Evolutionary conservation across 2,113 vertebrate species (phyloP), one percentile per base, ranked within the genome.

Genomic region (Axis porcinus): DNA sequence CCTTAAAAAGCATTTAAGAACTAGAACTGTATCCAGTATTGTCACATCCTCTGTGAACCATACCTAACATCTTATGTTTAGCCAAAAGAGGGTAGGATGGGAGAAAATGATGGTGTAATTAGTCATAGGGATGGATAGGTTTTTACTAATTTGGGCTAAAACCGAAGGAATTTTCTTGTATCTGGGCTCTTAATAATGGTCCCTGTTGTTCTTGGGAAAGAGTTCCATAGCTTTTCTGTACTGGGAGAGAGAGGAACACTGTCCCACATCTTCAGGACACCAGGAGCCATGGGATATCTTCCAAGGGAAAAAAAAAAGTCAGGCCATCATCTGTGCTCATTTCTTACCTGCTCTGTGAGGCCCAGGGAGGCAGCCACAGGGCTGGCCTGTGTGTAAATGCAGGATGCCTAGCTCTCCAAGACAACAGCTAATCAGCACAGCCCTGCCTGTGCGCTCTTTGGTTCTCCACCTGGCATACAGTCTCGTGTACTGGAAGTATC

Each of bases 1-100:
- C 6, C 28, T 94, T 86, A 12, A 89, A 89, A 89, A 91, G 40
- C 50, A 94, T 89, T 96, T 90, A 74, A 88, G 81, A 89, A 58
- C 47, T 25, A 70, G 47, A 27, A 62, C n/a, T 60, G 2, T 79
- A 47, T 36, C 47, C 43, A n/a, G 47, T 85, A 50, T 81, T 62
- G 23, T 33, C 45, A 74, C 3, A 36, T 25, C 2, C 28, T 64
- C 57, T 82, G 27, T 70, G 54, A 91, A 13, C 33, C 52, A 55
- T 28, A 40, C 2, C 9, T 78, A n/a, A 64, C 3, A 3, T 27
- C 5, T n/a, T 91, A 57, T 55, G 28, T 21, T 74, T 87, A 91
- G 84, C 50, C 43, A 89, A 93, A 57, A 36, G 45, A 79, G 45
- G 9, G 33, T 40, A 50, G 11, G 54, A 27, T 0, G 3, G 3